Evolutionary conservation across 1,140 invertebrate genomes (phyloP), one percentile per base, ranked within the genome.

Genomic region (Lutraria rhynchaena): DNA sequence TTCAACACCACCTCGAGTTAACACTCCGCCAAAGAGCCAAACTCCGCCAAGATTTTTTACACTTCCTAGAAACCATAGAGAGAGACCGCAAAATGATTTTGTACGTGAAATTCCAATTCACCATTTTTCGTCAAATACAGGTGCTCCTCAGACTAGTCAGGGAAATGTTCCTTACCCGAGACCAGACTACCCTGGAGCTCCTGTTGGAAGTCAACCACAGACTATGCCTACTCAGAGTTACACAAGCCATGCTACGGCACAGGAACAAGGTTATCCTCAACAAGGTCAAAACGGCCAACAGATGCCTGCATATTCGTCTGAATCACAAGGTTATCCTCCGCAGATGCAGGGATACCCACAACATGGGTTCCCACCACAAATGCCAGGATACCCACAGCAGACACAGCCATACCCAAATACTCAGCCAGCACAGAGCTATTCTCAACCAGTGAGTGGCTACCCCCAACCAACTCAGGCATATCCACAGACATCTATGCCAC

Each of bases 391-490:
- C 24, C 35, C 65, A 60, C 22, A 29, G 17, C 33, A 19, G 19
- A 35, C 44, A 22, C 49, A 70, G 29, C 51, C 17, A 41, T 41
- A 49, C 44, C 92, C 46, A 15, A 44, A 35, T 22, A 3, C 15
- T 33, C 24, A 33, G 58, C 4, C 22, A 61, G 92, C 76, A 90
- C 91, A 19, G 37, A 3, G 27, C 1, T 27, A 29, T 90, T 83
- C 55, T 80, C 2, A 92, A 92, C 15, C 92, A 92, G 46, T 89
- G 93, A 80, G 81, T 44, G 85, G 86, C 31, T 78, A 83, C 90
- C 46, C 92, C 9, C 91, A 91, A 81, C 90, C 92, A 37, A 41
- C 37, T 7, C 58, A 61, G 31, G 27, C 4, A n/a, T 61, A 35
- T 35, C 31, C 58, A 33, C 27, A 61, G 5, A 41, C 37, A 7